These are phyloP conservation scores for Whitmania pigra DNA, from an alignment of 1,140 invertebrate genomes.

Conservation along the genomic window DNA sequence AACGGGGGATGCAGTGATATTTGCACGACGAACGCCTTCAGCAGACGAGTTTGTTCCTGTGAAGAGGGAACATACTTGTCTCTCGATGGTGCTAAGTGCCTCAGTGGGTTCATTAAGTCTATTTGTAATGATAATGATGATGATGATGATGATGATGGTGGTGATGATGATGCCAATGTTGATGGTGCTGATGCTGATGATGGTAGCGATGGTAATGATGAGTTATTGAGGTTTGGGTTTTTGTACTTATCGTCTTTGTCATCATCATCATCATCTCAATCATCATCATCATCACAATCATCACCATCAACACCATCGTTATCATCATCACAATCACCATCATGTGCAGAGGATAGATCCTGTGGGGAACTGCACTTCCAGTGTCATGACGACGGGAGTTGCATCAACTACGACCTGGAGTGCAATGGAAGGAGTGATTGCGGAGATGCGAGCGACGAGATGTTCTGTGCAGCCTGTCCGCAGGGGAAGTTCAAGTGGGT, in stretches of 20 bases:
- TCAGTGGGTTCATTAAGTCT: constrained; percentile 28
- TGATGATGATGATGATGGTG: constrained; percentile 36
- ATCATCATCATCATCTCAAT: too few relatives aligned
- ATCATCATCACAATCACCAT: too few relatives aligned
- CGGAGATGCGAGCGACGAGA: constrained; percentile 61
- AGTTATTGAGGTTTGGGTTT: constrained; percentile 33
- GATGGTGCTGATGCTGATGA: constrained; percentile 26
- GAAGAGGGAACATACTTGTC: constrained; percentile 30
- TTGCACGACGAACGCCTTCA: constrained; percentile 71
- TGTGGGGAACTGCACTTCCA: constrained; percentile 60
- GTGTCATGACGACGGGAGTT: constrained; percentile 50
- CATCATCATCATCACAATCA: too few relatives aligned
- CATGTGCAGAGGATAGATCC: not conserved
- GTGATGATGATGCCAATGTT: not conserved
- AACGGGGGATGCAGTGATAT: constrained; percentile 89
- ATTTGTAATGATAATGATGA: constrained; percentile 39
- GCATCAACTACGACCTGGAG: constrained; percentile 52
- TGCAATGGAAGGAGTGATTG: constrained; percentile 61
- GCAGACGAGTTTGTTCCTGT: constrained; percentile 44
- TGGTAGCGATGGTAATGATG: not conserved
- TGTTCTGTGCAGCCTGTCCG: constrained; percentile 20
- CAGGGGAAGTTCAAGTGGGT: constrained; percentile 4
- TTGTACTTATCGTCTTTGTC: not conserved
- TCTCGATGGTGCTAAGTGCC: constrained; percentile 25
- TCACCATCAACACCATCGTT: too few relatives aligned